Evolutionary conservation across 2,888 invertebrate genomes (phyloP).

Genomic region (Anoncus sp.): DNA sequence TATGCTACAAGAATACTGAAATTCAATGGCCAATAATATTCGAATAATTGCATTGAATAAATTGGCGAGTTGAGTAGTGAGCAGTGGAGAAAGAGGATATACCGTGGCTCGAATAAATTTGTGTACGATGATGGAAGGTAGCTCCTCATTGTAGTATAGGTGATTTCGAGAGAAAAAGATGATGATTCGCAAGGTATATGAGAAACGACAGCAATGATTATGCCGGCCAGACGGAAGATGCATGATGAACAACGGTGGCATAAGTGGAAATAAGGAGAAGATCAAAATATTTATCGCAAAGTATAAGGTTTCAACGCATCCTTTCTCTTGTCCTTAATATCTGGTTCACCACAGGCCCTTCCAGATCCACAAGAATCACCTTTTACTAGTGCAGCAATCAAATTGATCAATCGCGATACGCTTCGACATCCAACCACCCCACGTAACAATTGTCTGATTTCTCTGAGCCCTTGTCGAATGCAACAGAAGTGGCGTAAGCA

Average conservation of each 20-base stretch:
- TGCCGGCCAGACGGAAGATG: neutral
- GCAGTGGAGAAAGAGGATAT: neutral
- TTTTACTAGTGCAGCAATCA: conserved; percentile 61
- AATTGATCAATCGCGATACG: conserved; percentile 55
- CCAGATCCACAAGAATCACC: conserved; percentile 43
- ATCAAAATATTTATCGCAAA: conserved; percentile 4
- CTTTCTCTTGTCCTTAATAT: neutral
- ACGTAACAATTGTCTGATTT: conserved; percentile 26
- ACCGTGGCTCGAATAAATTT: conserved; percentile 1
- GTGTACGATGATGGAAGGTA: conserved; percentile 16
- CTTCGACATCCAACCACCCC: conserved; percentile 25
- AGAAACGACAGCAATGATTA: conserved; percentile 1
- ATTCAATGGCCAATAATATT: neutral
- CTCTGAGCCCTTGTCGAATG: conserved; percentile 13
- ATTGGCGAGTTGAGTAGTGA: conserved; percentile 17
- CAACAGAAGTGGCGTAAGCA: conserved; percentile 35
- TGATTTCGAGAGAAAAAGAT: neutral
- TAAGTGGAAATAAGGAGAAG: conserved; percentile 7
- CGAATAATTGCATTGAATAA: conserved; percentile 14
- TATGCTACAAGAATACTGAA: neutral
- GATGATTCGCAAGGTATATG: neutral
- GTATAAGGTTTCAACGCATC: conserved; percentile 14
- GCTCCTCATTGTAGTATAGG: neutral
- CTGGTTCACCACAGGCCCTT: neutral
- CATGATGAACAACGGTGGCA: neutral